These are phyloP conservation scores for Sphyrna mokarran DNA, from an alignment of 2,113 vertebrate species.

Conservation along the genomic window DNA sequence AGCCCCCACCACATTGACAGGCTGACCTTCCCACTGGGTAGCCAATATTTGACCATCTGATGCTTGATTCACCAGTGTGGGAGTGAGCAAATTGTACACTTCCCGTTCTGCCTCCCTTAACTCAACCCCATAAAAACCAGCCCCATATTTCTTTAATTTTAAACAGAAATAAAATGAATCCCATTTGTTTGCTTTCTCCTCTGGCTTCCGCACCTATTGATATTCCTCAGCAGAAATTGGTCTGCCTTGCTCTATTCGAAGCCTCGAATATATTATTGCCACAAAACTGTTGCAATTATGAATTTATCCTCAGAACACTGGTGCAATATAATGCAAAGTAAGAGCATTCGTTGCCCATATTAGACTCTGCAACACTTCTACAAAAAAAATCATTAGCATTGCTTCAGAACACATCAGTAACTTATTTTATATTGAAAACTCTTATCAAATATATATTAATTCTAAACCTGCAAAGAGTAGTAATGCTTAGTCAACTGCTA, in stretches of 20 bases:
- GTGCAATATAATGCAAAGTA: background rate
- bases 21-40: too few relatives aligned
- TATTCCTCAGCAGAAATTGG: background rate
- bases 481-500: background rate
- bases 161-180: background rate
- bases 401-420: constrained; percentile 5
- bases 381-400: constrained; percentile 10
- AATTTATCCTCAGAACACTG: constrained; percentile 5
- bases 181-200: background rate
- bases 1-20: too few relatives aligned
- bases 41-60: background rate
- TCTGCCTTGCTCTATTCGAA: background rate
- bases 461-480: background rate
- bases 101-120: background rate
- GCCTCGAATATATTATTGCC: background rate
- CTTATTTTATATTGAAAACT: background rate
- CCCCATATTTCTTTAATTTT: background rate
- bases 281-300: constrained; percentile 4
- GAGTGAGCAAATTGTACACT: background rate
- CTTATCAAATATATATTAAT: background rate
- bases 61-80: background rate
- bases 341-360: constrained; percentile 1
- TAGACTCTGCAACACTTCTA: background rate
- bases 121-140: too few relatives aligned
- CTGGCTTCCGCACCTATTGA: background rate